These are phyloP conservation scores for Brachionus koreanus DNA, from an alignment of 1,140 invertebrate genomes.

Conservation along the genomic window DNA sequence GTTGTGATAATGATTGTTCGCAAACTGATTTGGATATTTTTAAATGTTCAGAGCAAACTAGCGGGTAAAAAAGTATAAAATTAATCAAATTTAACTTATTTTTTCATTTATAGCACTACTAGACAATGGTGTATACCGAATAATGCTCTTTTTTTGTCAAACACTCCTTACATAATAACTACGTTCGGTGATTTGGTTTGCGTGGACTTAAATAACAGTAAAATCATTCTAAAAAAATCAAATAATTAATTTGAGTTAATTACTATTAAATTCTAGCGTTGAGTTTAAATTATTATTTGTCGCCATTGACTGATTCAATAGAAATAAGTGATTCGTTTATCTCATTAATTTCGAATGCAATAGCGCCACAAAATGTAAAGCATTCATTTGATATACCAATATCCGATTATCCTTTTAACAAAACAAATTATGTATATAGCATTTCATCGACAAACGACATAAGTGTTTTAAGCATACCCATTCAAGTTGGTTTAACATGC, in stretches of 20 bases:
- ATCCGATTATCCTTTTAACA: neutral
- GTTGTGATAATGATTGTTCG: neutral
- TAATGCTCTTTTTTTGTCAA: neutral
- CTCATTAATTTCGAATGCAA: neutral
- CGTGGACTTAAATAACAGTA: conserved; percentile 20
- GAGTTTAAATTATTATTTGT: neutral
- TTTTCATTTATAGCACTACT: neutral
- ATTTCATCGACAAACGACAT: neutral
- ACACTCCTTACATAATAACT: conserved; percentile 17
- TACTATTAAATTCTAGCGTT: neutral
- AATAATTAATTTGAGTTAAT: neutral
- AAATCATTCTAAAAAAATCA: neutral
- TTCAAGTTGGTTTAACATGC: neutral
- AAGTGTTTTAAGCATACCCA: neutral
- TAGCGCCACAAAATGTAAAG: neutral
- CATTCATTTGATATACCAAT: neutral
- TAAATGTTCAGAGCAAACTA: neutral
- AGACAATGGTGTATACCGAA: conserved; percentile 18
- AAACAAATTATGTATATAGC: neutral
- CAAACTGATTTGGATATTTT: neutral
- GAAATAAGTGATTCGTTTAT: neutral
- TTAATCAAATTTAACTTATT: neutral
- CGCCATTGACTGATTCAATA: neutral
- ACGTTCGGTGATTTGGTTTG: conserved; percentile 5
- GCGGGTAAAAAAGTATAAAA: neutral